These are phyloP conservation scores for Harpalus rufipes DNA, from an alignment of 2,888 invertebrate species.

Conservation along the genomic window DNA sequence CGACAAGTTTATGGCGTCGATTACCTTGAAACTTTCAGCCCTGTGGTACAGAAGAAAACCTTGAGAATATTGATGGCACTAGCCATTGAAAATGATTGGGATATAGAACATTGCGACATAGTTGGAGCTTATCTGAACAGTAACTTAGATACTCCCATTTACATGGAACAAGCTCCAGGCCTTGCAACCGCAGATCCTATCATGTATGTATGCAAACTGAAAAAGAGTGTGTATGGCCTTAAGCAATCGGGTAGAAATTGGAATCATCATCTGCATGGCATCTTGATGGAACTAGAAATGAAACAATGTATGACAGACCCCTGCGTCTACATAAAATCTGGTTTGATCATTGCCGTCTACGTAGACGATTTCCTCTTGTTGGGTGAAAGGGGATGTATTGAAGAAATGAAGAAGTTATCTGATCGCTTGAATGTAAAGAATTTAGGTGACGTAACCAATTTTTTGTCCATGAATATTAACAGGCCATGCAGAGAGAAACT, in stretches of 20 bases:
- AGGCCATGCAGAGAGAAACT: slow-evolving; percentile 7
- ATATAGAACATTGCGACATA: slow-evolving; percentile 16
- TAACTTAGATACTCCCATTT: slow-evolving; percentile 5
- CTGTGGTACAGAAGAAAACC: slow-evolving; percentile 9
- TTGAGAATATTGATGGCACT: not conserved
- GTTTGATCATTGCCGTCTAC: not conserved
- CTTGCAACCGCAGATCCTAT: not conserved
- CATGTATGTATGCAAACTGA: slow-evolving; percentile 8
- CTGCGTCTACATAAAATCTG: slow-evolving; percentile 6
- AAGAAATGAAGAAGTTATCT: not conserved
- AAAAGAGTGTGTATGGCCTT: too few species aligned
- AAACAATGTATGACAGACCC: slow-evolving; percentile 3
- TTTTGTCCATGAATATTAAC: not conserved
- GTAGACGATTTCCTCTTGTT: slow-evolving; percentile 5
- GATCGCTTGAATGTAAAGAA: slow-evolving; percentile 2
- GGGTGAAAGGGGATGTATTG: not conserved
- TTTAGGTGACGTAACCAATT: not conserved
- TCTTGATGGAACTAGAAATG: not conserved
- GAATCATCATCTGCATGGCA: slow-evolving; percentile 8
- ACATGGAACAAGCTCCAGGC: slow-evolving; percentile 18
- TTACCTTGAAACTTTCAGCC: not conserved
- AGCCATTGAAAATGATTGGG: slow-evolving; percentile 11
- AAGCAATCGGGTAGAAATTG: slow-evolving; percentile 18
- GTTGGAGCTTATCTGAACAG: too few species aligned
- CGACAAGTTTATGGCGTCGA: slow-evolving; percentile 2